Percentiles rank a stretch among this genome's conserved stretches.
These are phyloP conservation scores for Myrmophylax atrothorax DNA, from an alignment of 2,113 vertebrate genomes.

Conservation along the genomic window DNA sequence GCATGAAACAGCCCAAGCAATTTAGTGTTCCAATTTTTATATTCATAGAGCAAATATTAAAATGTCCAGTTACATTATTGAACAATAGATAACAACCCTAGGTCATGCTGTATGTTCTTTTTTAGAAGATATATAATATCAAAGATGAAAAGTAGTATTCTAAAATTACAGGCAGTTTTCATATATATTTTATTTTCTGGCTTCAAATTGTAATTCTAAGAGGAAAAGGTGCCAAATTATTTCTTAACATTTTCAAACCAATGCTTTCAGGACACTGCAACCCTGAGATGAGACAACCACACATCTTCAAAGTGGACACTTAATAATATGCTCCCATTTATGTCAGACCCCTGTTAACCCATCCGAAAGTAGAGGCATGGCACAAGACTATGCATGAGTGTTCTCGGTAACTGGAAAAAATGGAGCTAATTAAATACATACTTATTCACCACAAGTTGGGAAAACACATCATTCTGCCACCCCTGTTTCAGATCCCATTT, in stretches of 20 bases:
- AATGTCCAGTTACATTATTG: slow-evolving; percentile 46
- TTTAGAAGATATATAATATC: not conserved
- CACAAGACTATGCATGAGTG: not conserved
- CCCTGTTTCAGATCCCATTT: not conserved
- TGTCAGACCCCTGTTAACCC: not conserved
- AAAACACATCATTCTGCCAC: not conserved
- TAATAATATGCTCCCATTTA: not conserved
- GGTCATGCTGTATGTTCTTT: not conserved
- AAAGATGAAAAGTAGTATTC: not conserved
- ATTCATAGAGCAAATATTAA: slow-evolving; percentile 58
- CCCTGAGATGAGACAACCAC: not conserved
- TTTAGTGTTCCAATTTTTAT: slow-evolving; percentile 38
- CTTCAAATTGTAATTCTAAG: not conserved
- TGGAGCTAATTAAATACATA: not conserved
- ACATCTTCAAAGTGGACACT: not conserved
- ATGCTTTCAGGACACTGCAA: not conserved
- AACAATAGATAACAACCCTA: slow-evolving; percentile 9
- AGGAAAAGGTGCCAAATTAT: not conserved
- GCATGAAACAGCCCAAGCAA: slow-evolving; percentile 29
- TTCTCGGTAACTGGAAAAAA: not conserved
- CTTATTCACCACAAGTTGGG: not conserved
- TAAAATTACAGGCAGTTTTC: not conserved
- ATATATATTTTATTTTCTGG: not conserved
- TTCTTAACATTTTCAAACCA: not conserved
- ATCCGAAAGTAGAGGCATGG: not conserved